phyloP scores from a whole-genome alignment of 2,888 invertebrate species.

The Tetramorium bicarinatum region DNA sequence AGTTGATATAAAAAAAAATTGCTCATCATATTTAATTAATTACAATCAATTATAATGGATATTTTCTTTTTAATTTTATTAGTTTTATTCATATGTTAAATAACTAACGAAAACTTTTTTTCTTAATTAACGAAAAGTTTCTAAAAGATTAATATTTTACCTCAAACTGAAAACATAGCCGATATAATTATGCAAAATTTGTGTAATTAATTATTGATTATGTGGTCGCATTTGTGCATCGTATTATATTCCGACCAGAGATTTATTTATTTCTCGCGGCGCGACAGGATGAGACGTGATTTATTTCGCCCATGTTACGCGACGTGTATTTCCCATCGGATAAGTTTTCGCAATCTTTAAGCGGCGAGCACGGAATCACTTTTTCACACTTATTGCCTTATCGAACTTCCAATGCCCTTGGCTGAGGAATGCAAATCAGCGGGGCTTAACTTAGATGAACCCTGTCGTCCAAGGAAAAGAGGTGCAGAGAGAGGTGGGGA shows the following conservation, averaged over 20 bases:
- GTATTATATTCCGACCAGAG: neutral
- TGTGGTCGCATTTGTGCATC: neutral
- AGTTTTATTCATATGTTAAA: neutral
- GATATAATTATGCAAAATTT: neutral
- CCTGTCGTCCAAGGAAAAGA: conserved; percentile 55
- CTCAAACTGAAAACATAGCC: neutral
- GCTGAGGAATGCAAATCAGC: conserved; percentile 75
- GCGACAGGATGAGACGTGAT: conserved; percentile 15
- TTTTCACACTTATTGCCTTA: conserved; percentile 77
- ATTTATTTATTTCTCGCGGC: conserved; percentile 4
- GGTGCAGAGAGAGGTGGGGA: neutral
- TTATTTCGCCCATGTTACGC: conserved; percentile 26
- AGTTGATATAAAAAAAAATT: neutral
- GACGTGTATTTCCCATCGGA: conserved; percentile 37
- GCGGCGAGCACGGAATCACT: conserved; percentile 63
- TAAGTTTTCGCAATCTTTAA: conserved; percentile 36
- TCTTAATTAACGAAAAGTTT: neutral
- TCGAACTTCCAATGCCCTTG: conserved; percentile 75
- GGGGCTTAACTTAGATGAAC: conserved; percentile 75
- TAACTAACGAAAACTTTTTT: neutral
- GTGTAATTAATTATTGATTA: neutral
- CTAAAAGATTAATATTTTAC: neutral
- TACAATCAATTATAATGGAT: neutral
- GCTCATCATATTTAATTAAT: neutral
- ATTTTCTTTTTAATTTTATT: neutral